These are phyloP conservation scores for Callospermophilus lateralis DNA, from an alignment of 2,113 vertebrate genomes.

Conservation along the genomic window DNA sequence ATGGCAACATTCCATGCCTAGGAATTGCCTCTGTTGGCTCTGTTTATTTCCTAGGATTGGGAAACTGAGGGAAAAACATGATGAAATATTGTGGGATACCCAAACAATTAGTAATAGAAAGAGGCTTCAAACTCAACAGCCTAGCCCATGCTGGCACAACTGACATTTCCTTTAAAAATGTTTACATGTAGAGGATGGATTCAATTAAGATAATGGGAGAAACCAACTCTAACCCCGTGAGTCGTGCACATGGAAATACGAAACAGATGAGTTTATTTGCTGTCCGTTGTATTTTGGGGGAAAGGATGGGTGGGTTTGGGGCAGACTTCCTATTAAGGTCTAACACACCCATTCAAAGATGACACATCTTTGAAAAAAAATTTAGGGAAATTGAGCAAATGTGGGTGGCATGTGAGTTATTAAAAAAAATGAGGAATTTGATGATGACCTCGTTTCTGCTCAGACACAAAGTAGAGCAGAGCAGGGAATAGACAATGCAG, in stretches of 20 bases:
- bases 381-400: background rate
- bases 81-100: background rate
- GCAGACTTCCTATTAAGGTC: conserved; percentile 50
- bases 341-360: conserved; percentile 39
- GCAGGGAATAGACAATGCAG: background rate
- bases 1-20: no score
- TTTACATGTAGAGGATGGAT: conserved; percentile 59
- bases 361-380: background rate
- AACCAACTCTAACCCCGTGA: conserved; percentile 28
- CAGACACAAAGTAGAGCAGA: background rate
- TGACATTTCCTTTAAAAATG: conserved; percentile 58
- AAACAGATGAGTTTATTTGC: conserved; percentile 68
- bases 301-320: conserved; percentile 43
- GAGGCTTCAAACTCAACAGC: background rate
- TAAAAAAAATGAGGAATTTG: conserved; percentile 1
- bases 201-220: conserved; percentile 71
- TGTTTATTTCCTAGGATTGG: background rate
- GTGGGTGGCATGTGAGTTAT: conserved; percentile 33
- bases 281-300: background rate
- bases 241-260: conserved; percentile 25
- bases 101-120: background rate
- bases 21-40: no score
- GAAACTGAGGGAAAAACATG: conserved; percentile 55
- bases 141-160: background rate
- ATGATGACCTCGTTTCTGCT: background rate